Base-by-base conservation (phyloP, 1,140 invertebrate species). In the Plectrocnemia conspersa region DNA sequence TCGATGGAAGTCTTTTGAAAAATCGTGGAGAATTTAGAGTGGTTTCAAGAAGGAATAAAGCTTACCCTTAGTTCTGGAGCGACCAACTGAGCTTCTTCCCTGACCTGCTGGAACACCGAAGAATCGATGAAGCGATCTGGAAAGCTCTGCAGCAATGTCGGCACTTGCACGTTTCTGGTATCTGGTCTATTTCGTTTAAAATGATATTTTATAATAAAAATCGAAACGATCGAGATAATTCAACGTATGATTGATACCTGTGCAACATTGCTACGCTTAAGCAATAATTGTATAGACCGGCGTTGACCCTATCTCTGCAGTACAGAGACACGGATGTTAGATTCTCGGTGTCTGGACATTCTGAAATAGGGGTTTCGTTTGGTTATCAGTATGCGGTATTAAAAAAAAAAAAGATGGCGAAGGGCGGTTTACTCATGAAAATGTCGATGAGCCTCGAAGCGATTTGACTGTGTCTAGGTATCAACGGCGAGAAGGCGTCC, bases 91-190 rank as follows among this genome's bases (percentile, higher is more conserved):
- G 81, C 77, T 68, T 84, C 82, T 65, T 88, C 85, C 18, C 83
- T 75, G 0, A 84, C 82, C 25, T 77, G 66, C 0, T 77, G 65
- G 65, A 89, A 84, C 2, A 88, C 79, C 35, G 80, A 77, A 4
- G 83, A 79, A 61, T 88, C 85, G 58, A 90, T 71, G 65, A 83
- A 89, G 62, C 88, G 86, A 50, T 88, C 86, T 1, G 88, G 88
- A 64, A 90, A 89, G 10, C 81, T 75, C 63, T 87, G 81, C 24
- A 78, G 74, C 33, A 89, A 78, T 0, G 82, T 79, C 1, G 88
- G 87, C 48, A 90, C 65, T 45, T 80, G 77, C 2, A 89, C 46
- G 44, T 82, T 74, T 64, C 83, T 83, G 0, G 86, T 89, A 62
- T 90, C 88, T 0, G 77, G 71, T 18, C 73, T 75, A 62, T 25